Conservation (phyloP, 2,797 vertebrate genomes). For the Otolemur crassicaudatus region DNA sequence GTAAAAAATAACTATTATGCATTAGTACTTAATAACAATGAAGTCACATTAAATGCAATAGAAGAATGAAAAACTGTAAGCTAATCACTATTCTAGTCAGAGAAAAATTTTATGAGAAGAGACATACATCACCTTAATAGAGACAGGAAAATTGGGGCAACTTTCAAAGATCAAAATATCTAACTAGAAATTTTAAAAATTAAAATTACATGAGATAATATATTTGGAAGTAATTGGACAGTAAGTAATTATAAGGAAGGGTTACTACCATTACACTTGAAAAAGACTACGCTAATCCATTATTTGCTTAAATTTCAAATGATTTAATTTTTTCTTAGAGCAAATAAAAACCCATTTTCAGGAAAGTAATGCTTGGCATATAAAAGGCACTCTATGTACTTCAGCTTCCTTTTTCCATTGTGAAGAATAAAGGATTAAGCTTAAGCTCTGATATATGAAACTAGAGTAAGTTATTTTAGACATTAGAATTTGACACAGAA, state of each 20-base stretch:
- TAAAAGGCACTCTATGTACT: not conserved
- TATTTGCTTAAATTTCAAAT: constrained; percentile 34
- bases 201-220: not conserved
- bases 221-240: not conserved
- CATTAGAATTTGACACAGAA: constrained; percentile 26
- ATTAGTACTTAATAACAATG: not conserved
- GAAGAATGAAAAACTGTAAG: not conserved
- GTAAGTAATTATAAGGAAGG: not conserved
- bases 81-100: not conserved
- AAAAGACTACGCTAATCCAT: constrained; percentile 28
- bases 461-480: constrained; percentile 23
- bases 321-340: constrained; percentile 31
- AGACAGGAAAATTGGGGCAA: not conserved
- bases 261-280: not conserved
- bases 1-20: constrained; percentile 35
- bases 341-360: constrained; percentile 42
- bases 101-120: constrained; percentile 1
- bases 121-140: not conserved
- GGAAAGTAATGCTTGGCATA: not conserved
- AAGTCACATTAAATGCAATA: not conserved
- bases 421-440: constrained; percentile 33
- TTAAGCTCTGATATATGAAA: not conserved
- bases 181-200: not conserved
- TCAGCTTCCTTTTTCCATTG: not conserved
- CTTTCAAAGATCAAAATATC: constrained; percentile 8